Percentiles rank a stretch among this genome's conserved stretches.
Conservation (phyloP, 2,797 vertebrate genomes). For the Chelmon rostratus region DNA sequence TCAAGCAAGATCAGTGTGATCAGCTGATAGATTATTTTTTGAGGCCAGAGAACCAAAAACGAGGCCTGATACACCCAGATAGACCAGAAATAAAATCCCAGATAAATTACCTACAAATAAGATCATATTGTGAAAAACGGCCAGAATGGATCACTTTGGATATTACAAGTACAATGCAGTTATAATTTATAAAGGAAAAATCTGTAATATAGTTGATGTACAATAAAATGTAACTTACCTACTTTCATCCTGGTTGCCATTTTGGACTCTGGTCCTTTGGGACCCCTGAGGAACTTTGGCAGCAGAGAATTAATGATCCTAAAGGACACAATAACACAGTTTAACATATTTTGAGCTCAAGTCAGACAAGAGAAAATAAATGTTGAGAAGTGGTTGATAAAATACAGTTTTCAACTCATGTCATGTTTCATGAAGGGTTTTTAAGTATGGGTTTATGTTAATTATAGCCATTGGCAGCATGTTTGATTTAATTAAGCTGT, state of each 20-base stretch:
- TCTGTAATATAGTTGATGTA: neutral
- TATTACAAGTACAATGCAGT: neutral
- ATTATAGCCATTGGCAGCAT: neutral
- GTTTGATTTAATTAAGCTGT: neutral
- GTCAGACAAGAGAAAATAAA: constrained; percentile 6
- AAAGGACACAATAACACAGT: constrained; percentile 26
- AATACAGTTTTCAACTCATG: neutral
- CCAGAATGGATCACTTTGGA: neutral
- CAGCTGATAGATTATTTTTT: neutral
- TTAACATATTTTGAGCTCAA: neutral
- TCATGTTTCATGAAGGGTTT: neutral
- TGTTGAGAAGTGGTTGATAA: neutral
- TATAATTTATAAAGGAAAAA: neutral
- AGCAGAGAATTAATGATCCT: constrained; percentile 81
- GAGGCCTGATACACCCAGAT: neutral
- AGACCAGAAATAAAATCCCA: neutral
- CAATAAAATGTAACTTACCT: constrained; percentile 57
- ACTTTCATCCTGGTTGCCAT: constrained; percentile 76
- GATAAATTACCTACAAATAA: neutral
- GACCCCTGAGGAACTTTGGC: constrained; percentile 81
- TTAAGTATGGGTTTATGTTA: neutral
- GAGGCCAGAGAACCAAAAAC: neutral
- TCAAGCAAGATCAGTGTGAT: neutral
- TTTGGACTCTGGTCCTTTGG: constrained; percentile 81
- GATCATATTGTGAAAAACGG: no score